Percentiles rank a stretch among this genome's conserved stretches.
These are phyloP conservation scores for Crossaster papposus DNA, from an alignment of 53 echinoderm and acorn worm genomes.

Conservation along the genomic window DNA sequence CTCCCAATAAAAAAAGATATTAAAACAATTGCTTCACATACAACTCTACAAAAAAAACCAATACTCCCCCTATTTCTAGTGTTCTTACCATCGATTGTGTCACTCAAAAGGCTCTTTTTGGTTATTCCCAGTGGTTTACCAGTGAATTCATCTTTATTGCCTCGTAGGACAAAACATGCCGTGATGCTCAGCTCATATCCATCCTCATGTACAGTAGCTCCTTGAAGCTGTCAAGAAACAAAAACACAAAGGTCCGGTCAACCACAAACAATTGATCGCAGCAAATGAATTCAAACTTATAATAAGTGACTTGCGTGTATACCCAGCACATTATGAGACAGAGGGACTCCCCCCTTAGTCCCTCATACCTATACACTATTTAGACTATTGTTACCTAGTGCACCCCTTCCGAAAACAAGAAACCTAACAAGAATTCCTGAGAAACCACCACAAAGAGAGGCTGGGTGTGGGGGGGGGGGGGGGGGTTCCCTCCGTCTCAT, in stretches of 20 bases:
- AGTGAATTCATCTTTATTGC: slow-evolving; percentile 79
- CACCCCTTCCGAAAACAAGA: too few species aligned
- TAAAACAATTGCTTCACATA: neutral
- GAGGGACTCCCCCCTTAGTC: too few species aligned
- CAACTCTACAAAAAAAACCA: neutral
- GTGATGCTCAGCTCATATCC: slow-evolving; percentile 91
- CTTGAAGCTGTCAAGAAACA: slow-evolving; percentile 68
- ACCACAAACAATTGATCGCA: neutral
- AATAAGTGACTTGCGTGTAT: too few species aligned
- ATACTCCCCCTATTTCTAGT: neutral
- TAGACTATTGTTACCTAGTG: too few species aligned
- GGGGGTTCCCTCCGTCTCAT: too few species aligned
- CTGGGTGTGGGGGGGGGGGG: too few species aligned
- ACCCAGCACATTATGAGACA: too few species aligned
- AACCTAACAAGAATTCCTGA: too few species aligned
- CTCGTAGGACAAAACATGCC: slow-evolving; percentile 79
- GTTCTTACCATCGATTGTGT: slow-evolving; percentile 81
- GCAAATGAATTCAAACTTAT: too few species aligned
- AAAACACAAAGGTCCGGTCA: neutral
- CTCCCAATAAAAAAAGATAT: neutral
- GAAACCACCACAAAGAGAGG: too few species aligned
- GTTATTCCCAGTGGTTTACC: slow-evolving; percentile 93
- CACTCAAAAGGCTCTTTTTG: slow-evolving; percentile 79
- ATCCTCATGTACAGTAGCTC: slow-evolving; percentile 97
- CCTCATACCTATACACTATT: too few species aligned